Evolutionary conservation across 1,140 invertebrate species (phyloP), one percentile per base, ranked within the genome.

Genomic region (Magallana ariakensis): DNA sequence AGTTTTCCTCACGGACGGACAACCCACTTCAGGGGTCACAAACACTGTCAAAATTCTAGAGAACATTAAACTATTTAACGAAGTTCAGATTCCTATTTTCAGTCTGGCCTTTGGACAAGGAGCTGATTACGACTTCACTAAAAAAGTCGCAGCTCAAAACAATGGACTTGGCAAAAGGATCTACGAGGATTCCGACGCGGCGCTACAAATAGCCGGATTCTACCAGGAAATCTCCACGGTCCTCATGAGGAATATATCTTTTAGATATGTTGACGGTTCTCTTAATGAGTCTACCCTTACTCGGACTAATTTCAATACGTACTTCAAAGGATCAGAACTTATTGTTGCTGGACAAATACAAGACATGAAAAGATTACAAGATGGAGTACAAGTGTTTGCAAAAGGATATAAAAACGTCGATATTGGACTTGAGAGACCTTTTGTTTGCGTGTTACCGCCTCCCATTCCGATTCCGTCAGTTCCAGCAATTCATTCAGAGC

Each of bases 1-100:
- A 13, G 96, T 97, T 55, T 97, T 97, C 94, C 93, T 97, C 80
- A 97, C 97, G 1, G 97, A 97, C 92, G 97, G 97, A 60, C 95
- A 97, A 87, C 95, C 97, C 9, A 97, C 96, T 6, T 94, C 96
- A 1, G 96, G 96, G 10, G 95, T 95, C 89, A 96, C 95, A 1
- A 93, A 95, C 83, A 92, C 95, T 0, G 90, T 94, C 0, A 93
- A 94, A 85, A 97, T 97, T 66, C 93, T 96, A 11, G 92, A 84
- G 85, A 89, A 94, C 91, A 91, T 94, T 16, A 53, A 66, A n/a
- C 85, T 85, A 4, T 57, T 13, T 1, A 93, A 92, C 75, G 85
- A 91, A n/a, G 92, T 80, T 1, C 46, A 80, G 3, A 70, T 88
- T 15, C 85, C 91, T 11, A 85, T 97, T 93, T 97, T 96, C 92